Base-by-base conservation (phyloP, 2,888 invertebrate genomes). In the Hemistola chrysoprasaria region DNA sequence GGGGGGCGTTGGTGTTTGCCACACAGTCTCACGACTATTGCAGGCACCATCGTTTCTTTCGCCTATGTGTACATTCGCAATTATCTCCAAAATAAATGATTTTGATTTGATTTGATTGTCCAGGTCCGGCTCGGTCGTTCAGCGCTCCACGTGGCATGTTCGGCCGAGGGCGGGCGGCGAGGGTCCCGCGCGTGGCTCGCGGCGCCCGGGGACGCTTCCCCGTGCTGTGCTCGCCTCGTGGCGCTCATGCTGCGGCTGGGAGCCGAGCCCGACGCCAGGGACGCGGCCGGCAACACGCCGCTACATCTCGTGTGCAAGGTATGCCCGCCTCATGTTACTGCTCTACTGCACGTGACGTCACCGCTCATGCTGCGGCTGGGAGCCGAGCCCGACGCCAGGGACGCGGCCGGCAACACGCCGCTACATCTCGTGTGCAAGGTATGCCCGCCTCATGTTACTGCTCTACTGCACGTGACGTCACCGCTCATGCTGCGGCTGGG, bases 221-320 rank as follows among this genome's bases (percentile, higher is more conserved):
- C 65, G 46, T 65, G 66, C 62, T 53, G 63, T 53, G 62, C 67
- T 37, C 65, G 74, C 32, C 78, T 86, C 8, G 94, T 95, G 3
- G 91, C 92, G 59, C 92, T 95, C 40, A 85, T 97, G 65, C 84
- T 97, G 49, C 92, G 93, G 53, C 95, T 95, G 11, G 98, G 97
- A 6, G 96, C 97, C 0, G 91, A 94, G 78, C 93, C 95, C 0
- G 94, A 94, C 78, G 93, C 93, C 0, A 79, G 91, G 1, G 98
- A 98, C 78, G 92, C 93, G 35, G 93, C 93, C 40, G 96, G 95
- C 9, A 97, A 97, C 83, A 97, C 97, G 9, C 95, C 97, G 6
- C 90, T 98, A 32, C 98, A 98, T 74, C 90, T 97, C 45, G 94
- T 94, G 0, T 95, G 95, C 47, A 92, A 93, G 77, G 92, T 93